Evolutionary conservation across 35 echinoderm and acorn worm species (phyloP).

Genomic region (Eucidaris tribuloides): DNA sequence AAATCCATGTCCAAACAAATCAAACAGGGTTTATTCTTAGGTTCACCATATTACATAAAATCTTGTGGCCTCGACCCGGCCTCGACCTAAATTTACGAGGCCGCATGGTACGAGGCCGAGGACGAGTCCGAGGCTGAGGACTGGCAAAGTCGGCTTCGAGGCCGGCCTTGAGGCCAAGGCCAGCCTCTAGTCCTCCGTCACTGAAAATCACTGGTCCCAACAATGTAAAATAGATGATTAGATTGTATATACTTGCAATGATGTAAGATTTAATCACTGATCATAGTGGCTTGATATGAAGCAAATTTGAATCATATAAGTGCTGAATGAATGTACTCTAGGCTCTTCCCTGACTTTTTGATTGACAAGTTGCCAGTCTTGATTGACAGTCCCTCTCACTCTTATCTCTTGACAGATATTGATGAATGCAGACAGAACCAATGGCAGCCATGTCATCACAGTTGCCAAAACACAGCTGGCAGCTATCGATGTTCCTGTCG

Average conservation of each 20-base stretch:
- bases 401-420: conserved; percentile 68
- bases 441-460: conserved; percentile 76
- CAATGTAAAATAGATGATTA: neutral
- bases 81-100: no score
- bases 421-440: conserved; percentile 77
- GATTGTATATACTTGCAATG: no score
- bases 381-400: no score
- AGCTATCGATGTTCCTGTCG: conserved; percentile 81
- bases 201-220: neutral
- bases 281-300: neutral
- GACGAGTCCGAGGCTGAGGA: no score
- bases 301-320: neutral
- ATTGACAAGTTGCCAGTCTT: neutral
- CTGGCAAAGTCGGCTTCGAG: no score
- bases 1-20: no score
- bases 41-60: no score
- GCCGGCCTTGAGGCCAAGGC: neutral
- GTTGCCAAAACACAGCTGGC: conserved; percentile 68
- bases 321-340: neutral
- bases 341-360: neutral
- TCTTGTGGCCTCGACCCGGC: no score
- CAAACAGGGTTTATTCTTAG: no score
- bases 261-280: neutral
- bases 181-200: no score
- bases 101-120: no score